Evolutionary conservation across 2,797 vertebrate species (phyloP), one percentile per base, ranked within the genome.

Genomic region (Poecile montanus): DNA sequence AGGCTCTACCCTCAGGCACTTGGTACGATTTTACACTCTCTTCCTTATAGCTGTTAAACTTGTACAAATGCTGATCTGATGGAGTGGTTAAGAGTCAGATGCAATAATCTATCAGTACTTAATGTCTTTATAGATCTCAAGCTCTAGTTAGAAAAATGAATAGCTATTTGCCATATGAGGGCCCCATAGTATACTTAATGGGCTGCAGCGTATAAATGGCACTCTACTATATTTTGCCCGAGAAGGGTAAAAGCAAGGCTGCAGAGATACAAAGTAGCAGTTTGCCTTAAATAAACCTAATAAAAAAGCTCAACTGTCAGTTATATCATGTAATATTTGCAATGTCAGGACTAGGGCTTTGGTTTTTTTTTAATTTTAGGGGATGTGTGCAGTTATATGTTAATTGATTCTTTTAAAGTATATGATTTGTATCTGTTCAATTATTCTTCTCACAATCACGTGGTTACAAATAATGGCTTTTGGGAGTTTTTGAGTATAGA

Each of bases 101-200:
- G 30, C n/a, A 85, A 10, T 72, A 50, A 76, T 92, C 45, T 58
- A 72, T 70, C 65, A 60, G 22, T 26, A 54, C n/a, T 53, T 89
- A 50, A 76, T 67, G 34, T 51, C 79, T 86, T 81, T 84, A 82
- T 67, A 79, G 73, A 63, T 93, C 70, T 85, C 45, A 85, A 89
- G 22, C 36, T 85, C 73, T 50, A 75, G 34, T 50, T 79, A 89
- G 70, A 88, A 91, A 94, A 68, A 78, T 27, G 3, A 85, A 16
- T 62, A 80, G 50, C 47, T 61, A 11, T 58, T 88, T 87, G 34
- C 30, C 50, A 30, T 73, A n/a, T 62, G 42, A 72, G 20, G 38
- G 7, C 42, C 36, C 34, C 51, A 48, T 2, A 65, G 11, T n/a
- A 88, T 89, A 10, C 20, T 7, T 83, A 72, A 53, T 34, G 44